Percentiles rank a stretch among this genome's conserved stretches.
These are phyloP conservation scores for Hippasteria phrygiana DNA, from an alignment of 53 echinoderm and acorn worm genomes.

Conservation along the genomic window DNA sequence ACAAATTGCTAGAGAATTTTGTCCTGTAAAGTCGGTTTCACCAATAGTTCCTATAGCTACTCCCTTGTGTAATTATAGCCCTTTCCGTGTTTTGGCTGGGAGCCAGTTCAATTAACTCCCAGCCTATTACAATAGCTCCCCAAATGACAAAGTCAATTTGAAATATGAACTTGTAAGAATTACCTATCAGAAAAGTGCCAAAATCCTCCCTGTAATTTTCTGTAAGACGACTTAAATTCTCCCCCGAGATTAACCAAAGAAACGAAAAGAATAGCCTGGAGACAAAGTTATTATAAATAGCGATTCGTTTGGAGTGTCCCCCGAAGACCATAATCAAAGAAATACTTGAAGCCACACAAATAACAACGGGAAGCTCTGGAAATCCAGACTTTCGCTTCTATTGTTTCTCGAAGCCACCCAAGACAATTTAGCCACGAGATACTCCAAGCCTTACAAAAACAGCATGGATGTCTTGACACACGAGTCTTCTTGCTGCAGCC, in stretches of 20 bases:
- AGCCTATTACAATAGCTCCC: not conserved
- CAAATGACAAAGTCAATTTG: not conserved
- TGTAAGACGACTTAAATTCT: slow-evolving; percentile 2
- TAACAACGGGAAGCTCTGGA: not conserved
- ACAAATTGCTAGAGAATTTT: not conserved
- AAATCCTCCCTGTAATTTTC: not conserved
- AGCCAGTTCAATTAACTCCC: not conserved
- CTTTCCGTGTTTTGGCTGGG: not conserved
- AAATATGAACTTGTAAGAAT: not conserved
- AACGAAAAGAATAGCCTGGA: not conserved
- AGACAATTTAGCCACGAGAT: not conserved
- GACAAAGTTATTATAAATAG: not conserved
- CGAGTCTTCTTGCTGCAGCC: not conserved
- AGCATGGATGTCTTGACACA: not conserved
- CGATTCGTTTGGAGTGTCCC: not conserved
- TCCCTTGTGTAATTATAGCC: not conserved
- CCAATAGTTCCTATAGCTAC: not conserved
- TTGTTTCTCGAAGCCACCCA: not conserved
- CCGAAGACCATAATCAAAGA: not conserved
- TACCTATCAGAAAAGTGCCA: too few species aligned
- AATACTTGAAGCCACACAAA: not conserved
- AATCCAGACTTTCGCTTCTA: not conserved
- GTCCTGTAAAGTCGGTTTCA: not conserved
- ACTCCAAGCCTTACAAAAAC: slow-evolving; percentile 4
- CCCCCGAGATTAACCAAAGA: not conserved